Conservation (phyloP, 2,797 vertebrate genomes). For the Pteropus rufus region DNA sequence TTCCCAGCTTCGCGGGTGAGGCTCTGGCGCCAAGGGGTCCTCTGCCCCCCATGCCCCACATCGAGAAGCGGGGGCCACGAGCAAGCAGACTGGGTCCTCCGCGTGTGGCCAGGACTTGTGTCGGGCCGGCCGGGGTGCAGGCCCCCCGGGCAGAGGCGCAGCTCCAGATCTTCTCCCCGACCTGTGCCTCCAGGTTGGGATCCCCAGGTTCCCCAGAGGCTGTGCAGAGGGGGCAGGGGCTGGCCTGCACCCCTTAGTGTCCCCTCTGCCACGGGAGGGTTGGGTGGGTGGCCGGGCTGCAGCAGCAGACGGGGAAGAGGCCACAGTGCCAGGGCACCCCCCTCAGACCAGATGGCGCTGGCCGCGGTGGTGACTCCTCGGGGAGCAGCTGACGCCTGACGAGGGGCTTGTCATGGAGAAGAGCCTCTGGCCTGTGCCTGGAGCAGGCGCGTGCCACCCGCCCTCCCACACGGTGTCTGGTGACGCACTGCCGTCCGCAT, state of each 20-base stretch:
- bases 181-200: no score
- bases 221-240: background rate
- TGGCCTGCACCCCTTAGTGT: no score
- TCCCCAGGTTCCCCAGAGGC: background rate
- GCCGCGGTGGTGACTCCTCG: fast-evolving
- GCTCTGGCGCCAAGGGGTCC: background rate
- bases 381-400: no score
- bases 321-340: no score
- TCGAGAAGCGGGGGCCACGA: background rate
- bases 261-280: no score
- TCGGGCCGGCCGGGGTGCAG: background rate
- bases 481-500: no score
- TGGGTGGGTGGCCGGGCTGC: background rate
- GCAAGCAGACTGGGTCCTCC: fast-evolving
- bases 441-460: no score
- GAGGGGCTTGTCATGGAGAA: no score
- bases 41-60: background rate
- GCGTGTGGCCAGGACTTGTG: fast-evolving
- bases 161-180: background rate
- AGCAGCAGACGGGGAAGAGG: fast-evolving
- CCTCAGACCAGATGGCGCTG: background rate
- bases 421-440: no score
- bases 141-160: background rate
- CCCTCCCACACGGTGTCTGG: no score
- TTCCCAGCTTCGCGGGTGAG: background rate